Evolutionary conservation across 2,888 invertebrate genomes (phyloP).

Genomic region (Drosophila quinaria): DNA sequence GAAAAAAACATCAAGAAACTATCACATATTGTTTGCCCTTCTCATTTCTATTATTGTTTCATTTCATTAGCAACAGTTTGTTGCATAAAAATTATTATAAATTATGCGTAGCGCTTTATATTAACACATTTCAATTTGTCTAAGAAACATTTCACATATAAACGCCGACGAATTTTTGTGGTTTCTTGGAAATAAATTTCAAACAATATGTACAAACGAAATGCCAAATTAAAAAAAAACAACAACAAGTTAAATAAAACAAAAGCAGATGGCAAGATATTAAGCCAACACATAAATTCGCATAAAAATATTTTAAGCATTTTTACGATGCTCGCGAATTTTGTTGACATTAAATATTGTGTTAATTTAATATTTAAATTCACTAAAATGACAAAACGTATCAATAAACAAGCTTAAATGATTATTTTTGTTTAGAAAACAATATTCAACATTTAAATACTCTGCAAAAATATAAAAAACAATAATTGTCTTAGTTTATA

Average conservation of each 20-base stretch:
- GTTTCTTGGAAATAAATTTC: slow-evolving; percentile 47
- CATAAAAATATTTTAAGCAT: slow-evolving; percentile 64
- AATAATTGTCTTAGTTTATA: not conserved
- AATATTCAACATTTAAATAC: slow-evolving; percentile 17
- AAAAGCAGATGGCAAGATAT: slow-evolving; percentile 20
- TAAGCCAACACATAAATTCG: slow-evolving; percentile 39
- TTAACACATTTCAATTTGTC: slow-evolving; percentile 81
- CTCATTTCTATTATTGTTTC: slow-evolving; percentile 10
- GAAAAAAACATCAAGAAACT: slow-evolving; percentile 18
- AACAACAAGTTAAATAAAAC: slow-evolving; percentile 24
- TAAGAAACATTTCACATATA: slow-evolving; percentile 43
- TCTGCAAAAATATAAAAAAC: not conserved
- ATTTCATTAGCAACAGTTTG: slow-evolving; percentile 20
- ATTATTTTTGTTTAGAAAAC: not conserved
- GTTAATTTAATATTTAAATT: slow-evolving; percentile 81
- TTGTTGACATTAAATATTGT: slow-evolving; percentile 76
- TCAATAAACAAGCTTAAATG: slow-evolving; percentile 41
- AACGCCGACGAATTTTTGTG: slow-evolving; percentile 33
- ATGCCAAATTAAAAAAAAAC: slow-evolving; percentile 25
- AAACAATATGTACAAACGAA: slow-evolving; percentile 44
- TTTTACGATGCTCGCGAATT: slow-evolving; percentile 66
- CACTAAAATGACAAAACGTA: slow-evolving; percentile 58
- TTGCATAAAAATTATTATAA: slow-evolving; percentile 47
- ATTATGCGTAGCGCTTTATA: slow-evolving; percentile 58
- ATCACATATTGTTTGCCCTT: slow-evolving; percentile 16